phyloP scores from a whole-genome alignment of 2,888 invertebrate species.

The Hartigia nigra region DNA sequence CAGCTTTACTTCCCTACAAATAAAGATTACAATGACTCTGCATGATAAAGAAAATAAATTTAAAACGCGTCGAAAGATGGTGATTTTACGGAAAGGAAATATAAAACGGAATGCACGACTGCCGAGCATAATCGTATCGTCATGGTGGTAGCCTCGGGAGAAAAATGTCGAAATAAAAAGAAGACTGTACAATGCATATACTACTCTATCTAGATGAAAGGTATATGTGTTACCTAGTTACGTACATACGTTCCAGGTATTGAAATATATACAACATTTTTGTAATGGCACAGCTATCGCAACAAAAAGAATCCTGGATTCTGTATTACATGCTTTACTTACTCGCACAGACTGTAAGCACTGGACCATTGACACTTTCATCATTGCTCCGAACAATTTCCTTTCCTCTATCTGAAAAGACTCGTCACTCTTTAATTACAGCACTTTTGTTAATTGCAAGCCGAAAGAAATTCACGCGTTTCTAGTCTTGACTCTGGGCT shows the following conservation, averaged over 20 bases:
- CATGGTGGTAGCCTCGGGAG: background rate
- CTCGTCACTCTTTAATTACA: background rate
- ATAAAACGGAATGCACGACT: background rate
- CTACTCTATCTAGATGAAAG: background rate
- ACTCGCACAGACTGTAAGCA: background rate
- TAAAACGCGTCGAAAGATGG: background rate
- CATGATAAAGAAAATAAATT: background rate
- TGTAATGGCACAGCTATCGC: background rate
- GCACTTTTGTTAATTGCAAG: background rate
- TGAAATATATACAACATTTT: background rate
- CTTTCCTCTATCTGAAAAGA: background rate
- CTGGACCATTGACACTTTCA: background rate
- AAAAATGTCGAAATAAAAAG: background rate
- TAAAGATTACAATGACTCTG: background rate
- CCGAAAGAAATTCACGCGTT: background rate
- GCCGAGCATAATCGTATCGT: background rate
- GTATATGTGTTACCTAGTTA: background rate
- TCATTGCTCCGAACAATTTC: background rate
- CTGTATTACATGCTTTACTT: background rate
- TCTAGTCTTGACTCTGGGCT: background rate
- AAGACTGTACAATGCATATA: background rate
- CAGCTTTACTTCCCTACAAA: background rate
- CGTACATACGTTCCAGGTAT: background rate
- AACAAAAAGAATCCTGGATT: background rate
- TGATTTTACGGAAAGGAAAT: background rate